Conservation (phyloP, 2,888 invertebrate species). For the Eucriotettix oculatus region DNA sequence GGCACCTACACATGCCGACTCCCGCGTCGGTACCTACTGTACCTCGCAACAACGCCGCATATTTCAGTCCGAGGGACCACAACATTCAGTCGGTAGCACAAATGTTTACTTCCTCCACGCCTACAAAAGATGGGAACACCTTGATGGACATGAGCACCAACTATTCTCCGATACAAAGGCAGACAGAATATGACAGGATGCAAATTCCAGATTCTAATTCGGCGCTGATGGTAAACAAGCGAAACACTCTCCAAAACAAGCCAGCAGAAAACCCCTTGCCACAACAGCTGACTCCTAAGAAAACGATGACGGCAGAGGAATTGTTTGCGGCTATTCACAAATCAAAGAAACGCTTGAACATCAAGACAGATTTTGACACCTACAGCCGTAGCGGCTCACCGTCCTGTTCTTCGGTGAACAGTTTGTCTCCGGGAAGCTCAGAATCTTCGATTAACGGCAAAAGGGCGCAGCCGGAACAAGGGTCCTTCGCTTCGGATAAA, state of each 20-base stretch:
- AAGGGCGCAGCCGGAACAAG: neutral
- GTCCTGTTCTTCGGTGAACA: constrained; percentile 28
- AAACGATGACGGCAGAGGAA: constrained; percentile 63
- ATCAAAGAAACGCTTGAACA: constrained; percentile 55
- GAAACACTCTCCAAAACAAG: neutral
- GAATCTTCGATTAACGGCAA: constrained; percentile 28
- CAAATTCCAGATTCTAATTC: neutral
- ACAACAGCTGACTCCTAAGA: constrained; percentile 42
- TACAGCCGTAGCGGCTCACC: constrained; percentile 16
- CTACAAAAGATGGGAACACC: neutral
- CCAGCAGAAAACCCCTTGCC: too few relatives aligned
- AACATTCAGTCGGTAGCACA: neutral
- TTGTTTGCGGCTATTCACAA: constrained; percentile 61
- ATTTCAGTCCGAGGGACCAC: too few relatives aligned
- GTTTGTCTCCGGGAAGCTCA: constrained; percentile 34
- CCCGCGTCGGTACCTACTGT: neutral
- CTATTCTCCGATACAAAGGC: neutral
- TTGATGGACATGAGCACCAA: neutral
- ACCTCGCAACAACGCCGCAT: neutral
- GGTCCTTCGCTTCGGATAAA: neutral
- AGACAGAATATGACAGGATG: neutral
- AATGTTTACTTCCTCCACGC: neutral
- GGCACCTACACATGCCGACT: neutral
- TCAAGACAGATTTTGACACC: constrained; percentile 23
- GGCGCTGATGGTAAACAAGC: neutral